Evolutionary conservation across 2,888 invertebrate species (phyloP).

Genomic region (Melanargia galathea): DNA sequence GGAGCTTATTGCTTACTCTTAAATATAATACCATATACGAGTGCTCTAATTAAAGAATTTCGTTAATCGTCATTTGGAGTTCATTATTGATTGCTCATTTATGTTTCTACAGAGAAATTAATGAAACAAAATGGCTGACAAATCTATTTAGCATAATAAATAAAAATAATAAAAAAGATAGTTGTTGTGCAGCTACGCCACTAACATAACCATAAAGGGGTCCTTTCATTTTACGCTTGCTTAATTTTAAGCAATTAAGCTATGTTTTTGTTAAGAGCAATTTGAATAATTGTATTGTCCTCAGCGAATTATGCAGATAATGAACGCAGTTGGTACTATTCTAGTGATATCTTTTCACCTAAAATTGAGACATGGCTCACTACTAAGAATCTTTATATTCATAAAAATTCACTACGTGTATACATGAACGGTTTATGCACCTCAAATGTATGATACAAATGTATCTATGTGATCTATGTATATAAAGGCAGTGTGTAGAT

Average conservation of each 20-base stretch:
- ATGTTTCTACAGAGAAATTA: not conserved
- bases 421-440: no score
- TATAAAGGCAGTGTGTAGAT: no score
- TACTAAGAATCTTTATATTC: no score
- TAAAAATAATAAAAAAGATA: conserved; percentile 15
- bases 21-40: not conserved
- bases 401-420: no score
- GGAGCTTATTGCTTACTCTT: not conserved
- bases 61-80: no score
- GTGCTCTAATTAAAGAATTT: not conserved
- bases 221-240: conserved; percentile 21
- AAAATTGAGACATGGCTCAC: no score
- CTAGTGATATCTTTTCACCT: not conserved
- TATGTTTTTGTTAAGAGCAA: conserved; percentile 10
- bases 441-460: no score
- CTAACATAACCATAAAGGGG: conserved; percentile 19
- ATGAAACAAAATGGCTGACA: conserved; percentile 26
- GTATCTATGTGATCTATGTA: no score
- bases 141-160: conserved; percentile 27
- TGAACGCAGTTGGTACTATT: not conserved
- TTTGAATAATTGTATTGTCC: conserved; percentile 17
- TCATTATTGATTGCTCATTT: not conserved
- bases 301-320: conserved; percentile 1
- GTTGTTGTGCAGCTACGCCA: conserved; percentile 13
- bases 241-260: conserved; percentile 18